Evolutionary conservation across 2,797 vertebrate species (phyloP), one percentile per base, ranked within the genome.

Genomic region (Antennarius maculatus): DNA sequence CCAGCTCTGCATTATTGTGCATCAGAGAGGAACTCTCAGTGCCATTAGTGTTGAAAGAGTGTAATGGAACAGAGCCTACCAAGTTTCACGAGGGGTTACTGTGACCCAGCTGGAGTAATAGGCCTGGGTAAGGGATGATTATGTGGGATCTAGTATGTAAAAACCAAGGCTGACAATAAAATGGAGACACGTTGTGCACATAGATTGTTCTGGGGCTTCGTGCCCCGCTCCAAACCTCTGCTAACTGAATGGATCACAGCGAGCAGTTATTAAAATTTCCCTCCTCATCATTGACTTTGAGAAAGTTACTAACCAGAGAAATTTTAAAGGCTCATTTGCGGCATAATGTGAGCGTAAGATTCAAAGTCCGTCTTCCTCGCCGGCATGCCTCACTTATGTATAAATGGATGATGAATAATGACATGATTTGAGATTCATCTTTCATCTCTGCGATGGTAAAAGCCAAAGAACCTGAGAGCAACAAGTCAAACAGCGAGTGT

Each of bases 11-110:
- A 76, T 88, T 84, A 88, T 90, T 89, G 86, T 80, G 83, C 79
- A 86, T 85, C 79, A 81, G 87, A 86, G 83, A 86, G 72, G 66
- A 85, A 86, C 76, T 69, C 69, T 82, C 77, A 62, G 71, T 80
- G 80, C 80, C 77, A 85, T 88, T 89, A 88, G 82, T 76, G 74
- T 66, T 86, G 64, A 86, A 85, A 86, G 62, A 83, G 75, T 68
- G 76, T 87, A 88, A 90, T 88, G 78, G 83, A 85, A 85, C 79
- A 74, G 76, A 71, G 74, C 55, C 85, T 78, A 69, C 77, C 66
- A 70, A 77, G 84, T 89, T 86, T 69, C 69, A 80, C 42, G 67
- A 62, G 71, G 77, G 84, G 89, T 93, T 86, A 80, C 70, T 77
- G 53, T 86, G 89, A 88, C 88, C 86, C 71, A 76, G 74, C 16